Evolutionary conservation across 2,113 vertebrate genomes (phyloP).

Genomic region (Recurvirostra avosetta): DNA sequence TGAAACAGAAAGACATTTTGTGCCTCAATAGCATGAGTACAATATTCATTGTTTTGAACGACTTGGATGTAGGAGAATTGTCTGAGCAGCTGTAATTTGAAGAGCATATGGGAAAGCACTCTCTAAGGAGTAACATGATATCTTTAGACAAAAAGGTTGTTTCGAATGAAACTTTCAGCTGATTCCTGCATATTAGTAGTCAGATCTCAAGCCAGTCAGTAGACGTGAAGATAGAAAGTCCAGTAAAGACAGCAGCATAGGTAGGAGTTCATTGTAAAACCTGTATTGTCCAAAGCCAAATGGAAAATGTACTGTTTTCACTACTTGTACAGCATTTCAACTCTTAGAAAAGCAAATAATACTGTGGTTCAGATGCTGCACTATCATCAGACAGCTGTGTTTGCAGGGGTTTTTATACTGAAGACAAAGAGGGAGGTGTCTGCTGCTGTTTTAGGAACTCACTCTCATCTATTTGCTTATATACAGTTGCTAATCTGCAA

Average conservation of each 20-base stretch:
- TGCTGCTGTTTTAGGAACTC: background rate
- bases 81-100: constrained; percentile 1
- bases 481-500: background rate
- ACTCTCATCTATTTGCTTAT: background rate
- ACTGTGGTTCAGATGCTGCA: background rate
- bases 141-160: background rate
- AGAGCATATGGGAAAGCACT: background rate
- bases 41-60: background rate
- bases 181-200: background rate
- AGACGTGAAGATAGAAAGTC: background rate
- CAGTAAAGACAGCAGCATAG: background rate
- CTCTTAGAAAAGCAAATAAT: background rate
- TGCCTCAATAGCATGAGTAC: background rate
- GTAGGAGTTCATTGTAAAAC: background rate
- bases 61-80: background rate
- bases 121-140: background rate
- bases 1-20: background rate
- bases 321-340: background rate
- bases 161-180: background rate
- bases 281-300: background rate
- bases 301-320: background rate
- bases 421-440: background rate
- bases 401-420: background rate
- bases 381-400: background rate
- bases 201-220: background rate